These are phyloP conservation scores for Caenorhabditis angaria DNA, from an alignment of 2,888 invertebrate genomes.

Conservation along the genomic window DNA sequence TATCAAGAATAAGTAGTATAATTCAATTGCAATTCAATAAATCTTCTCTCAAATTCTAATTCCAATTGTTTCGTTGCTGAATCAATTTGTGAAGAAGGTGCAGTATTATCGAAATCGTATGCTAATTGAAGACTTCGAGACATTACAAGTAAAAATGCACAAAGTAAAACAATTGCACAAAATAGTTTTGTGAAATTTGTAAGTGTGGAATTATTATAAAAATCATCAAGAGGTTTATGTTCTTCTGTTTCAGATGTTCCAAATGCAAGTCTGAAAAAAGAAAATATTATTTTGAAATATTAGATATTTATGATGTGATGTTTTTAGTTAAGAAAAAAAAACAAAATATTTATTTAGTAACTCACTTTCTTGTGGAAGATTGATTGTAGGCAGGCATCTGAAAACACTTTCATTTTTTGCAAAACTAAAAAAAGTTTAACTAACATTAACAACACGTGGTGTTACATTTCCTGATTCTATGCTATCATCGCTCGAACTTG, in stretches of 20 bases:
- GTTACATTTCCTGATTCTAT: slow-evolving; percentile 30
- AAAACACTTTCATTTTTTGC: neutral
- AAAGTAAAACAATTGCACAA: slow-evolving; percentile 54
- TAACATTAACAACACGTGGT: neutral
- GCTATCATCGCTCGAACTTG: slow-evolving; percentile 40
- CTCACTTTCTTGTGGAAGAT: neutral
- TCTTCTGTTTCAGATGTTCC: slow-evolving; percentile 46
- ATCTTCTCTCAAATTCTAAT: slow-evolving; percentile 6
- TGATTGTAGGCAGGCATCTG: neutral
- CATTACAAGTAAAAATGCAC: slow-evolving; percentile 58
- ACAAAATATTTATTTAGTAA: too few species aligned
- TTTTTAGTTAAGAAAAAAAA: too few species aligned
- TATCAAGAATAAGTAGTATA: neutral
- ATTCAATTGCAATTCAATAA: neutral
- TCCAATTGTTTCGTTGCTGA: neutral
- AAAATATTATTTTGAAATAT: neutral
- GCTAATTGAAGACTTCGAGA: slow-evolving; percentile 50
- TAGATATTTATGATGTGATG: too few species aligned
- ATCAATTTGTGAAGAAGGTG: neutral
- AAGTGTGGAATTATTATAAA: slow-evolving; percentile 67
- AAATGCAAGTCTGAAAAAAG: slow-evolving; percentile 59
- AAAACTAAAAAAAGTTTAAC: neutral
- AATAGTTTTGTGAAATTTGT: slow-evolving; percentile 57
- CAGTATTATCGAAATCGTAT: slow-evolving; percentile 11
- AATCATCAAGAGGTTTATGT: slow-evolving; percentile 58